Percentiles rank a stretch among this genome's conserved stretches.
Conservation (phyloP, 2,113 vertebrate species). For the Cettia cetti region DNA sequence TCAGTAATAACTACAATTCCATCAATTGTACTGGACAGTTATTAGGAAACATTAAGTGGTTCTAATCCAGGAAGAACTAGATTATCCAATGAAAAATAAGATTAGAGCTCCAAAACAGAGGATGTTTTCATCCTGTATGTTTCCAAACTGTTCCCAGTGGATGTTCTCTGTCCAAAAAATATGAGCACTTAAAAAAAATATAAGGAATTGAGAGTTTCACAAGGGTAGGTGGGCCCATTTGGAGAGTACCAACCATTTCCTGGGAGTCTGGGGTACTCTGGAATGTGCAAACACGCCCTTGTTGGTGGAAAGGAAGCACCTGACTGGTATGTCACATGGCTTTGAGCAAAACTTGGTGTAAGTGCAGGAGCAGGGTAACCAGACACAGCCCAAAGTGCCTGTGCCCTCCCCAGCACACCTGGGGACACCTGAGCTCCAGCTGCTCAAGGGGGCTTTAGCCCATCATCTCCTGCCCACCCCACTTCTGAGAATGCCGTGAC, state of each 20-base stretch:
- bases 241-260: not conserved
- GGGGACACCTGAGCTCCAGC: not conserved
- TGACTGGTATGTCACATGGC: fast-evolving
- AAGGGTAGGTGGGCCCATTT: not conserved
- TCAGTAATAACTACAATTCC: not conserved
- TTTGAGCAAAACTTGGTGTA: not conserved
- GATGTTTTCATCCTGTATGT: not conserved
- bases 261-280: not conserved
- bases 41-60: not conserved
- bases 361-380: not conserved
- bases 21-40: not conserved
- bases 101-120: not conserved
- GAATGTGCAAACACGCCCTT: not conserved
- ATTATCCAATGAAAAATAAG: not conserved
- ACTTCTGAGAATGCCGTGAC: not conserved
- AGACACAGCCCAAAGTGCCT: not conserved
- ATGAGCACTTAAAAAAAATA: fast-evolving
- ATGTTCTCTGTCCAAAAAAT: not conserved
- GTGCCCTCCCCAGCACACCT: not conserved
- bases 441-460: fast-evolving
- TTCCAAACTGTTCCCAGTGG: not conserved
- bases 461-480: not conserved
- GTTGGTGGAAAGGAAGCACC: not conserved
- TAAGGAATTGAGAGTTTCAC: not conserved
- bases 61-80: not conserved